A percentile compares a stretch with the other conserved stretches of the same genome.
Conservation (phyloP, 64 coral and sea anemone species). For the Stichodactyla mertensii region DNA sequence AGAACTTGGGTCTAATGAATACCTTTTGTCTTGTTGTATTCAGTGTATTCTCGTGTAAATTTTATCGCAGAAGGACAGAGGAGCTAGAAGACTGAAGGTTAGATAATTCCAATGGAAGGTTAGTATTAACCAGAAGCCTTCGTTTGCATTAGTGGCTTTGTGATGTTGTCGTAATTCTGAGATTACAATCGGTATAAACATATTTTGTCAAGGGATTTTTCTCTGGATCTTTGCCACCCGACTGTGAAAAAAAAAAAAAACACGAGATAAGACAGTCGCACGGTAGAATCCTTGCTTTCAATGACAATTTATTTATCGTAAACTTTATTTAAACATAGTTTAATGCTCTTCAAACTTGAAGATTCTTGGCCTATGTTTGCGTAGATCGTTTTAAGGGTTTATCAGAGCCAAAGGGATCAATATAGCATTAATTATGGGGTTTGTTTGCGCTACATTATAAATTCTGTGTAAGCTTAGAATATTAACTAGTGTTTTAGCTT, state of each 20-base stretch:
- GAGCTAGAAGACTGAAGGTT: neutral
- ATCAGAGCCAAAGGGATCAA: neutral
- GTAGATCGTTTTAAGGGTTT: neutral
- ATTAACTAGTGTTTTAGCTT: neutral
- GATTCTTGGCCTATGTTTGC: neutral
- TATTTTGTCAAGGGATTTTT: neutral
- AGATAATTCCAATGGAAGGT: neutral
- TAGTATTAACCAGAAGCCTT: neutral
- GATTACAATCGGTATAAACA: neutral
- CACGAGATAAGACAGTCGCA: neutral
- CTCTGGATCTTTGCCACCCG: neutral
- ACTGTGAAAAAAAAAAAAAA: neutral
- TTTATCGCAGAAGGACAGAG: neutral
- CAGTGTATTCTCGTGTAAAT: neutral
- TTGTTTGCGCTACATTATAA: neutral
- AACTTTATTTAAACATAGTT: neutral
- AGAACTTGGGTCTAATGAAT: neutral
- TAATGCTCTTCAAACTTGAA: neutral
- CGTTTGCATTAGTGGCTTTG: neutral
- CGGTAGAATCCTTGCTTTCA: neutral
- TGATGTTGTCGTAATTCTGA: neutral
- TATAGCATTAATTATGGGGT: constrained; percentile 13
- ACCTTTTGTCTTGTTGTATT: neutral
- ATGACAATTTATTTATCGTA: neutral
- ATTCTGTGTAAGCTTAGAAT: neutral